Evolutionary conservation across 2,888 invertebrate species (phyloP), one percentile per base, ranked within the genome.

Genomic region (Drosophila lutescens): DNA sequence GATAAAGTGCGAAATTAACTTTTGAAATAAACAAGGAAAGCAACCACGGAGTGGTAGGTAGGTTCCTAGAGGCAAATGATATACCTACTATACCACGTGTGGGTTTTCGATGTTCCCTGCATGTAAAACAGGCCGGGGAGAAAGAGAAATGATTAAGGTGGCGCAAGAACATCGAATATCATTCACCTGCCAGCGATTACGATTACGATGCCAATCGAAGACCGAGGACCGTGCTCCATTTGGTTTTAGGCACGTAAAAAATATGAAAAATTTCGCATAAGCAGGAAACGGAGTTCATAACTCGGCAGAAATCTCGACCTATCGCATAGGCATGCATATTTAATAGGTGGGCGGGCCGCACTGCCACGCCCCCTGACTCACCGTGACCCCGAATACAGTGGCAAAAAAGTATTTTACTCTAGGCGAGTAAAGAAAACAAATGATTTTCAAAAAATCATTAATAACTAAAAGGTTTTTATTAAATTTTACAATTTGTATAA

Each of bases 1-100:
- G 88, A 85, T 85, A 85, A 85, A 87, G 86, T 86, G 76, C 68
- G 76, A 85, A 85, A 85, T 85, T 85, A 88, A 85, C 85, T 85
- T 85, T 85, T 80, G 79, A 79, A 78, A 83, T 86, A 82, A 85
- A 84, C 85, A 86, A 79, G 74, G 77, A 76, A 71, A 69, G 76
- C 80, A 78, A 67, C 80, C 65, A 26, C 38, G 15, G 46, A 30
- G 6, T 1, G 13, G 32, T 32, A 4, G 13, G 32, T 32, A 5
- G 34, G 12, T 15, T 43, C 49, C 30, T 30, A 4, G 54, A 47
- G 65, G 76, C 80, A 78, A 76, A 55, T 80, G 74, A 82, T 83
- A 83, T 62, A 63, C 43, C 43, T 62, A 63, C 43, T 50, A 83
- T 62, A 50, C 43, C 49, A 12, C 32, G 10, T 34, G 51, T 38